Percentiles rank a stretch among this genome's conserved stretches.
Evolutionary conservation across 2,113 vertebrate species (phyloP).

Genomic region (Thinocorus orbignyianus): DNA sequence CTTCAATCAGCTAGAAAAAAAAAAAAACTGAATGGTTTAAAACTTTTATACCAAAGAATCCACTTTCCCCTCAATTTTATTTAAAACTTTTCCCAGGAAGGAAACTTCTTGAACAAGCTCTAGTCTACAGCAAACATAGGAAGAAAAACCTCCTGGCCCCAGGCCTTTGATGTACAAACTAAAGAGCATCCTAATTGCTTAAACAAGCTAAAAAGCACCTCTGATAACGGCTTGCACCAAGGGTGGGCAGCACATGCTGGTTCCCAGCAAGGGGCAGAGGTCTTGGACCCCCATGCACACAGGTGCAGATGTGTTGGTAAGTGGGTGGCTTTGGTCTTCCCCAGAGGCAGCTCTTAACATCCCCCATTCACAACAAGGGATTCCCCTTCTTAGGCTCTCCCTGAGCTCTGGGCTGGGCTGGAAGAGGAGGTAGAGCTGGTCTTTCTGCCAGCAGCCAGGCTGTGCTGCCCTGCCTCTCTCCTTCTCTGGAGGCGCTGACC

Average conservation of each 20-base stretch:
- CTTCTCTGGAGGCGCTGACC: neutral
- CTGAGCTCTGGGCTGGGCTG: neutral
- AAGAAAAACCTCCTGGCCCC: neutral
- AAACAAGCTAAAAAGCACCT: neutral
- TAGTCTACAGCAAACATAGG: neutral
- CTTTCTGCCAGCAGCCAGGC: neutral
- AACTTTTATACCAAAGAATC: neutral
- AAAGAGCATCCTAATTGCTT: neutral
- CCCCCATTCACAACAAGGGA: neutral
- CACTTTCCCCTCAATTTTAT: neutral
- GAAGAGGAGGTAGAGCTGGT: neutral
- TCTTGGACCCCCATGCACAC: neutral
- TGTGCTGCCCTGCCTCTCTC: neutral
- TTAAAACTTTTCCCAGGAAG: neutral
- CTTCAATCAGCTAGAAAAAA: neutral
- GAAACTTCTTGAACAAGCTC: neutral
- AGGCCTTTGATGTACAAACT: neutral
- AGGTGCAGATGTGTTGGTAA: neutral
- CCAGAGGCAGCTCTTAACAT: rapidly evolving
- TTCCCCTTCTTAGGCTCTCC: neutral
- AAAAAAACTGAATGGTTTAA: neutral
- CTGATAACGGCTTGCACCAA: neutral
- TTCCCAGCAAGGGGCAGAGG: neutral
- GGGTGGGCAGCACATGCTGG: neutral
- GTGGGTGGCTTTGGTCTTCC: neutral